These are phyloP conservation scores for Zaprionus gabonicus DNA, from an alignment of 1,140 invertebrate genomes.

Conservation along the genomic window DNA sequence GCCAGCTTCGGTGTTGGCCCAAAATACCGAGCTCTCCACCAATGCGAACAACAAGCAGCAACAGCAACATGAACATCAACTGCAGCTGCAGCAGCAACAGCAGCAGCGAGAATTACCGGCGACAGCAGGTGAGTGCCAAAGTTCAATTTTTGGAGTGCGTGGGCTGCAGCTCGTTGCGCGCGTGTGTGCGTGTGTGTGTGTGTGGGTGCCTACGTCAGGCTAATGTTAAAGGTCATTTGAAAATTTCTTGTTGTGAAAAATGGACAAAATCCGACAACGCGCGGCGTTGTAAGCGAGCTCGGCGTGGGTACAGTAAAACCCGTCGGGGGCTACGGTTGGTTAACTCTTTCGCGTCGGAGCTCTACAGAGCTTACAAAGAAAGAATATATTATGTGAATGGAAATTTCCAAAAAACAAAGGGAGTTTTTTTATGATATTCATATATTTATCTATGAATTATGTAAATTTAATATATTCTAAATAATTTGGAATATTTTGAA, in stretches of 20 bases:
- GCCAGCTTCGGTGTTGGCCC: conserved; percentile 79
- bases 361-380: not conserved
- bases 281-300: not conserved
- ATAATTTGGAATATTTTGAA: not conserved
- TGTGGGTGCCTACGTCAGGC: conserved; percentile 45
- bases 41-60: conserved; percentile 75
- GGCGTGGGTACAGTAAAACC: conserved; percentile 21
- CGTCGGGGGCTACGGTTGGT: not conserved
- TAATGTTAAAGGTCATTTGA: conserved; percentile 79
- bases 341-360: not conserved
- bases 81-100: conserved; percentile 36
- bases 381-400: not conserved
- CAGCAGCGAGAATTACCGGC: conserved; percentile 63
- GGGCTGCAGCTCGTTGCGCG: conserved; percentile 28
- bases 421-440: too few species aligned
- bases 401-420: too few species aligned
- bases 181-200: not conserved
- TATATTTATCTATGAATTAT: not conserved
- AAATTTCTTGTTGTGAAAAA: conserved; percentile 75
- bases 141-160: conserved; percentile 54
- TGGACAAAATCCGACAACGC: conserved; percentile 19
- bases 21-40: conserved; percentile 77
- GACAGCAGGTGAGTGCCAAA: conserved; percentile 75
- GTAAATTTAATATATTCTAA: too few species aligned
- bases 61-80: conserved; percentile 42